phyloP scores from a whole-genome alignment of 2,888 invertebrate species.

The Nomada goodeniana region DNA sequence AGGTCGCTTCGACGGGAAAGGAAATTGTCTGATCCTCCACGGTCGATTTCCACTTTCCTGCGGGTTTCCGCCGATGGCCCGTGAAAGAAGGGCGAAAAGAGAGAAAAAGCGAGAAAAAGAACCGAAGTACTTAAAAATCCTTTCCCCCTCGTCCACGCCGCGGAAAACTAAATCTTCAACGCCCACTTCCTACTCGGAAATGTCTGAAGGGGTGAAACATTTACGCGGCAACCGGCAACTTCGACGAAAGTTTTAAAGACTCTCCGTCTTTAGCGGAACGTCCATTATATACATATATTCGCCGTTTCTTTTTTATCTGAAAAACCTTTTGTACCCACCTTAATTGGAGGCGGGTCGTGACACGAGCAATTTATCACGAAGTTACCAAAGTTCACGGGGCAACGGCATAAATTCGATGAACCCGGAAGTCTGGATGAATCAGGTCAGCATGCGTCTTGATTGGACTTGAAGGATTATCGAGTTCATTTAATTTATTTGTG shows the following conservation, averaged over 20 bases:
- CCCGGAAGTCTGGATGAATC: too few relatives aligned
- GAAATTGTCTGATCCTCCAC: slow-evolving; percentile 56
- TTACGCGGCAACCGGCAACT: slow-evolving; percentile 43
- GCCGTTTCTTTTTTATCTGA: background rate
- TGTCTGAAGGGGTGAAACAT: slow-evolving; percentile 53
- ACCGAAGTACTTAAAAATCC: slow-evolving; percentile 64
- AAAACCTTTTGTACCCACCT: background rate
- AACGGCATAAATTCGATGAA: background rate
- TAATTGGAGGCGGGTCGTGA: slow-evolving; percentile 5
- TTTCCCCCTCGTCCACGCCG: slow-evolving; percentile 28
- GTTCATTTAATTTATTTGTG: too few relatives aligned
- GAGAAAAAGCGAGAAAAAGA: background rate
- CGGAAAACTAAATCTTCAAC: slow-evolving; percentile 59
- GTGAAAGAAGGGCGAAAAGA: background rate
- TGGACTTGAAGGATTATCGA: too few relatives aligned
- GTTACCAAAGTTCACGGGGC: background rate
- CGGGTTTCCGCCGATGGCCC: slow-evolving; percentile 41
- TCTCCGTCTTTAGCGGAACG: slow-evolving; percentile 16
- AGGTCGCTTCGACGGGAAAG: slow-evolving; percentile 26
- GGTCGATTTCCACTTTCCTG: slow-evolving; percentile 63
- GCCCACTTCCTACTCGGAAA: slow-evolving; percentile 54
- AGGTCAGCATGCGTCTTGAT: too few relatives aligned
- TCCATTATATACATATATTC: background rate
- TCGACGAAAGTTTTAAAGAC: slow-evolving; percentile 52
- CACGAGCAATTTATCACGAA: slow-evolving; percentile 6